Evolutionary conservation across 2,113 vertebrate species (phyloP).

Genomic region (Amphilophus citrinellus): DNA sequence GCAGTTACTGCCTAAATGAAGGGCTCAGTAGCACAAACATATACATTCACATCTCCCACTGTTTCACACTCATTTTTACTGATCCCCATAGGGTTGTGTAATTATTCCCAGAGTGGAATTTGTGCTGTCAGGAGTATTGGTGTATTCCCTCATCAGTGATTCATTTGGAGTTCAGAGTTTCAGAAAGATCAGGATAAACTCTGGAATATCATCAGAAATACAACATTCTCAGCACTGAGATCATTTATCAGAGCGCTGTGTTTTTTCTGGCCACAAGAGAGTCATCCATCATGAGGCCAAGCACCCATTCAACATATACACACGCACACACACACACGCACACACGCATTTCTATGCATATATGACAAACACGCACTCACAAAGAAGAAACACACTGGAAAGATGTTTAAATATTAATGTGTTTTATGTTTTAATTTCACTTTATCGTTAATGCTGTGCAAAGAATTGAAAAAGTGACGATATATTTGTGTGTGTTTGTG

Average conservation of each 20-base stretch:
- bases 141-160: constrained; percentile 62
- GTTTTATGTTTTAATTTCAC: constrained; percentile 28
- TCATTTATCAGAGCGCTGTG: constrained; percentile 73
- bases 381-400: background rate
- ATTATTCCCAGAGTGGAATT: constrained; percentile 39
- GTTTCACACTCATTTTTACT: background rate
- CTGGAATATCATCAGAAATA: constrained; percentile 55
- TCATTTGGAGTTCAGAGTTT: constrained; percentile 46
- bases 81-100: constrained; percentile 15
- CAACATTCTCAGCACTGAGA: constrained; percentile 59
- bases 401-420: background rate
- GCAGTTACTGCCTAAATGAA: background rate
- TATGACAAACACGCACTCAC: background rate
- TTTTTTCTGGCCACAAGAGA: constrained; percentile 53
- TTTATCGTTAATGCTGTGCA: constrained; percentile 31
- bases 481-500: constrained; percentile 31
- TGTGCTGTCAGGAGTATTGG: constrained; percentile 40
- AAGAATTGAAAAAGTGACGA: constrained; percentile 21
- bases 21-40: background rate
- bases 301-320: constrained; percentile 20
- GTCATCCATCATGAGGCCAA: constrained; percentile 63
- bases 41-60: background rate
- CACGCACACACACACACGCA: constrained; percentile 8
- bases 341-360: background rate
- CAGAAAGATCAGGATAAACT: constrained; percentile 20